Conservation (phyloP, 2,888 invertebrate genomes). For the Callinectes sapidus region DNA sequence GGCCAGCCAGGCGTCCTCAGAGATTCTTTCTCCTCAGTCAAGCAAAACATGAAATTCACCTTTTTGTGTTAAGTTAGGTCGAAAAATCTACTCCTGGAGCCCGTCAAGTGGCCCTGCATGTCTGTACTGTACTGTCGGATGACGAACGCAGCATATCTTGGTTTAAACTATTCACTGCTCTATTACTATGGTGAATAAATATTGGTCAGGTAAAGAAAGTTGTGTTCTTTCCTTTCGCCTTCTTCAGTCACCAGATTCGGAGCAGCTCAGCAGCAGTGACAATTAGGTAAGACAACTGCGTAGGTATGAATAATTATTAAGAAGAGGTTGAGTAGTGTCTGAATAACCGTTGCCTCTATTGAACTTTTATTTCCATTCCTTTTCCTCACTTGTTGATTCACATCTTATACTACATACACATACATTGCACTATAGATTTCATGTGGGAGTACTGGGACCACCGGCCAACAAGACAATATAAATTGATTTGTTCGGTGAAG, state of each 20-base stretch:
- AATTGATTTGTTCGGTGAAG: not conserved
- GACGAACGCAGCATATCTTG: conserved; percentile 66
- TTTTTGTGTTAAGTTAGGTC: conserved; percentile 24
- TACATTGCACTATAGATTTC: not conserved
- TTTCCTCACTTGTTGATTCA: not conserved
- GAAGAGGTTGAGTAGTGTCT: not conserved
- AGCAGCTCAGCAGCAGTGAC: not conserved
- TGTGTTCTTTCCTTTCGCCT: not conserved
- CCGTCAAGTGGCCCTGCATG: conserved; percentile 52
- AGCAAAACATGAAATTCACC: conserved; percentile 23
- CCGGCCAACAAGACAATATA: not conserved
- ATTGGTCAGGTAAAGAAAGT: conserved; percentile 59
- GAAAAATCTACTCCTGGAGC: conserved; percentile 9
- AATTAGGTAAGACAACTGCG: not conserved
- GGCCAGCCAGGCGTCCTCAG: conserved; percentile 2
- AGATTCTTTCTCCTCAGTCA: conserved; percentile 13
- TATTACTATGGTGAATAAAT: conserved; percentile 68
- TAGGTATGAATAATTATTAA: not conserved
- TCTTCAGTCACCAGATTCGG: not conserved
- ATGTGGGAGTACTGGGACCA: not conserved
- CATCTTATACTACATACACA: not conserved
- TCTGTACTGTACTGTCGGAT: conserved; percentile 64
- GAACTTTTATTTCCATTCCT: not conserved
- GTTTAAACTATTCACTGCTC: conserved; percentile 66
- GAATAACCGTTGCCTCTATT: not conserved